Evolutionary conservation across 1,140 invertebrate species (phyloP).

Genomic region (Apis florea): DNA sequence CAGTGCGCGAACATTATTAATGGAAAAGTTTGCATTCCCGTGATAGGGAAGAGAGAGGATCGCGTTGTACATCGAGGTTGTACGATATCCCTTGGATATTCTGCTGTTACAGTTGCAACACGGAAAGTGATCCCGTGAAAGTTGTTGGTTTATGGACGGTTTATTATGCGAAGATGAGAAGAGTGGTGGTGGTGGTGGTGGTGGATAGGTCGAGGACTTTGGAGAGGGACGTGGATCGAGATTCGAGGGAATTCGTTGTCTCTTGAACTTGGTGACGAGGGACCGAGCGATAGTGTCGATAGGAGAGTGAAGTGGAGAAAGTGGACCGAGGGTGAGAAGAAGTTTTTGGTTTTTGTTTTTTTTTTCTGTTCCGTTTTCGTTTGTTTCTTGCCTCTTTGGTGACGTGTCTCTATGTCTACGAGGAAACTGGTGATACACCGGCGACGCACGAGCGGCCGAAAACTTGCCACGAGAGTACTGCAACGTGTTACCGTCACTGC

Average conservation of each 20-base stretch:
- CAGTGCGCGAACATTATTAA: too few species aligned
- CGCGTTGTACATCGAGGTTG: too few species aligned
- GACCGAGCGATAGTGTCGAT: not conserved
- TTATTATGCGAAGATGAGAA: conserved; percentile 4
- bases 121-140: not conserved
- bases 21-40: not conserved
- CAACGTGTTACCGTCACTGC: conserved; percentile 56
- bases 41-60: too few species aligned
- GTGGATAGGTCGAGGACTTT: not conserved
- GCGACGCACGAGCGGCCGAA: conserved; percentile 20
- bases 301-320: not conserved
- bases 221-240: not conserved
- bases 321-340: conserved; percentile 8
- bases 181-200: not conserved
- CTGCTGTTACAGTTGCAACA: too few species aligned
- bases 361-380: too few species aligned
- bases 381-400: too few species aligned
- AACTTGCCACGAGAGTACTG: conserved; percentile 39
- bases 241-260: not conserved
- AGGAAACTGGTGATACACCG: not conserved
- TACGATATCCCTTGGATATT: too few species aligned
- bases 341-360: too few species aligned
- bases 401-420: not conserved
- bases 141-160: not conserved
- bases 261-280: not conserved